Percentiles rank a stretch among this genome's conserved stretches.
Evolutionary conservation across 2,888 invertebrate genomes (phyloP).

Genomic region (Imbricaverruca yamaguchii): DNA sequence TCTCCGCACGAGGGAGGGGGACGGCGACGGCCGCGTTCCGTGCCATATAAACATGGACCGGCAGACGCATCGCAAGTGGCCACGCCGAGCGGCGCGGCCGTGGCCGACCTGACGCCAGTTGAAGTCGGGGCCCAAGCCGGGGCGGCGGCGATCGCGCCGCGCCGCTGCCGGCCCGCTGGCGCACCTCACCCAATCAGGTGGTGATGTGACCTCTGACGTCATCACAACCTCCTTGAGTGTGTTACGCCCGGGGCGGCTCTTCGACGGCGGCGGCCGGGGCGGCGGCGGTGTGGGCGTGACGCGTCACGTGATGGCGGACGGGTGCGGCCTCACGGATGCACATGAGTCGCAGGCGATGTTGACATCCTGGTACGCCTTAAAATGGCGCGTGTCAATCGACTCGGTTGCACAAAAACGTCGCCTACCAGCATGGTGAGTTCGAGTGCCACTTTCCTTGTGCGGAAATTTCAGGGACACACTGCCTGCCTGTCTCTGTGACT

Average conservation of each 20-base stretch:
- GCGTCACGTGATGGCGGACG: too few relatives aligned
- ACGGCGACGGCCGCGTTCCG: background rate
- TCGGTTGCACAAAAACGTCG: too few relatives aligned
- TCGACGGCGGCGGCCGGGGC: background rate
- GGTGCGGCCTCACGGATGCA: too few relatives aligned
- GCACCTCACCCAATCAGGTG: slow-evolving; percentile 18
- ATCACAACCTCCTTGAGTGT: slow-evolving; percentile 23
- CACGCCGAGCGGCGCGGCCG: background rate
- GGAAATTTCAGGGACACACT: too few relatives aligned
- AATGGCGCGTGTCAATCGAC: too few relatives aligned
- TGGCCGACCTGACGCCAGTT: too few relatives aligned
- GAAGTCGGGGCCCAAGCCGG: background rate
- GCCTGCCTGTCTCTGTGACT: too few relatives aligned
- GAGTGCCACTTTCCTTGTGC: too few relatives aligned
- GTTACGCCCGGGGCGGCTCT: background rate
- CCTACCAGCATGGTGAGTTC: too few relatives aligned
- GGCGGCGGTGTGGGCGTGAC: too few relatives aligned
- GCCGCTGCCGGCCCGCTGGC: background rate
- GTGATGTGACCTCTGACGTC: slow-evolving; percentile 11
- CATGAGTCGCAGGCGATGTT: too few relatives aligned
- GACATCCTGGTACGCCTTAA: too few relatives aligned
- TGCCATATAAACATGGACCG: background rate
- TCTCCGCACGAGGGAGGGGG: background rate
- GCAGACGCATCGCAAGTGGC: background rate
- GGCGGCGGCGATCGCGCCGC: background rate